phyloP scores from a whole-genome alignment of 2,113 vertebrate genomes.

The Natator depressus region DNA sequence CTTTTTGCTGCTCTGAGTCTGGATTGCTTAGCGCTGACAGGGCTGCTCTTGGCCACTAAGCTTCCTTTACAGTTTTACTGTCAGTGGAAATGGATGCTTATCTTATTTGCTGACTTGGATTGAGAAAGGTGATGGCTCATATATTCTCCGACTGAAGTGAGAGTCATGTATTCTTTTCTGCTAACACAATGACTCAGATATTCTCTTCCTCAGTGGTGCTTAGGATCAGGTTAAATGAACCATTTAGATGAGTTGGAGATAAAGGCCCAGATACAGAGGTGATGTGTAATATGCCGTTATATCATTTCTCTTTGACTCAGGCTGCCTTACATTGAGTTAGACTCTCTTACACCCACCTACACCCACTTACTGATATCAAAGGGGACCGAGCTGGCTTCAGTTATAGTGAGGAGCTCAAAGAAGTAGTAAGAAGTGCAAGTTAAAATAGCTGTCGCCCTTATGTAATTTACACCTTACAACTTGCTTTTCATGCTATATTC shows the following conservation, averaged over 20 bases:
- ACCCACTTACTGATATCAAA: background rate
- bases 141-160: slow-evolving; percentile 19
- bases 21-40: background rate
- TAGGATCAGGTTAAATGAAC: slow-evolving; percentile 52
- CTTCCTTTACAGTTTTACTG: background rate
- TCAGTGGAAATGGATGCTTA: background rate
- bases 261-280: background rate
- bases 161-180: slow-evolving; percentile 36
- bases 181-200: slow-evolving; percentile 16
- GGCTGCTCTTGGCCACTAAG: background rate
- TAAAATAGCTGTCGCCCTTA: background rate
- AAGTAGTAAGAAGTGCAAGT: background rate
- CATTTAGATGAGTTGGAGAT: slow-evolving; percentile 8
- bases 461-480: background rate
- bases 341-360: background rate
- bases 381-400: background rate
- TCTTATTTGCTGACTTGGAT: slow-evolving; percentile 48
- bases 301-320: background rate
- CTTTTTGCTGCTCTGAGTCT: background rate
- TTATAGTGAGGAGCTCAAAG: background rate
- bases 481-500: background rate
- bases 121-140: background rate
- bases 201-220: slow-evolving; percentile 16
- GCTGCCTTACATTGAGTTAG: background rate
- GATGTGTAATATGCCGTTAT: background rate